Percentiles rank a stretch among this genome's conserved stretches.
Evolutionary conservation across 2,797 vertebrate genomes (phyloP).

Genomic region (Chiroxiphia lanceolata): DNA sequence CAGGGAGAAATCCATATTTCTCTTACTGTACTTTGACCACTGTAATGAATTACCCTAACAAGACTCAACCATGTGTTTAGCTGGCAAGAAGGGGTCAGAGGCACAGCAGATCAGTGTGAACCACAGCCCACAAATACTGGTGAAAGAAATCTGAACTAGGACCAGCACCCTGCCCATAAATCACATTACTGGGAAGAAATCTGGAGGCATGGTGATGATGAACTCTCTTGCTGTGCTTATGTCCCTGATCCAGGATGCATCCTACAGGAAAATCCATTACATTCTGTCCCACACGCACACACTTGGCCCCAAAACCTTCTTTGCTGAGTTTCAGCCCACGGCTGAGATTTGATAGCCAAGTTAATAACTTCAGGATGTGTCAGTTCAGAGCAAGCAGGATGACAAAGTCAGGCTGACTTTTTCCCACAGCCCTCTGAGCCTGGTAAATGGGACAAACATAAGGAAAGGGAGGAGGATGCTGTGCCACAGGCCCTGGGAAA

Average conservation of each 20-base stretch:
- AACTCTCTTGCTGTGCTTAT: neutral
- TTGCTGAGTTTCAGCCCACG: constrained; percentile 52
- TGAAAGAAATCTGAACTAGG: neutral
- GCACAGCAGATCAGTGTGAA: neutral
- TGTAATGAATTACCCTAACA: neutral
- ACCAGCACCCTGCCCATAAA: neutral
- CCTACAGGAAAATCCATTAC: neutral
- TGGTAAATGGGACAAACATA: neutral
- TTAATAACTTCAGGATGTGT: constrained; percentile 1
- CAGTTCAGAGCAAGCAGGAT: neutral
- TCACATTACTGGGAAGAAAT: neutral
- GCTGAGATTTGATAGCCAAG: constrained; percentile 32
- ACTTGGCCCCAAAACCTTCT: neutral
- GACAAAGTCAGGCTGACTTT: neutral
- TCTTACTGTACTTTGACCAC: neutral
- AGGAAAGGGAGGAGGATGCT: neutral
- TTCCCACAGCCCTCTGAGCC: neutral
- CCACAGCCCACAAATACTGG: neutral
- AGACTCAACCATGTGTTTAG: neutral
- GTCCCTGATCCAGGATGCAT: neutral
- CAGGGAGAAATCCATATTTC: neutral
- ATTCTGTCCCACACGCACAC: neutral
- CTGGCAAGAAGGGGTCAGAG: neutral
- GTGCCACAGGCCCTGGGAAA: neutral
- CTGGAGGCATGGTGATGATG: neutral